Percentiles rank a stretch among this genome's conserved stretches.
Evolutionary conservation across 2,888 invertebrate genomes (phyloP).

Genomic region (Drosophila multiciliata): DNA sequence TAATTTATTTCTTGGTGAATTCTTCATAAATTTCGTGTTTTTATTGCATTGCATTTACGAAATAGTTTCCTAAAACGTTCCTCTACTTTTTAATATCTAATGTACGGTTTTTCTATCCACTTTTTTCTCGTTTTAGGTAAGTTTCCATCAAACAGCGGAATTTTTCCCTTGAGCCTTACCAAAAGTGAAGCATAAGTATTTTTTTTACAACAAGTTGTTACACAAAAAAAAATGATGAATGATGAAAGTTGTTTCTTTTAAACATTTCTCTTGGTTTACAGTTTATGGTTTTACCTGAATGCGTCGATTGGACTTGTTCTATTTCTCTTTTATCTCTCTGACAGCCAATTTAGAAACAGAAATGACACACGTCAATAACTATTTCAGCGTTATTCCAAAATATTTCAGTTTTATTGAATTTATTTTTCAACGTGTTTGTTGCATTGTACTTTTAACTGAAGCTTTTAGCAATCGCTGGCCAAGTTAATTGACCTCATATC

Average conservation of each 20-base stretch:
- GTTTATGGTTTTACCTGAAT: slow-evolving; percentile 4
- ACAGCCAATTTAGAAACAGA: slow-evolving; percentile 20
- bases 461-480: slow-evolving; percentile 4
- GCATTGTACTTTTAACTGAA: background rate
- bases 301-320: background rate
- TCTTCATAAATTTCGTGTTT: slow-evolving; percentile 76
- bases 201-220: slow-evolving; percentile 15
- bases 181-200: slow-evolving; percentile 30
- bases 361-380: slow-evolving; percentile 2
- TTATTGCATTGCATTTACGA: slow-evolving; percentile 71
- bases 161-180: background rate
- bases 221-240: background rate
- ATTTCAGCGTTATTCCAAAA: background rate
- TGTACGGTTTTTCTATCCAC: slow-evolving; percentile 47
- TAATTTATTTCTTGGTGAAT: slow-evolving; percentile 58
- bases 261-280: slow-evolving; percentile 6
- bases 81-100: slow-evolving; percentile 65
- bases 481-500: slow-evolving; percentile 19
- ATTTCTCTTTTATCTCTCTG: slow-evolving; percentile 4
- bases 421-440: background rate
- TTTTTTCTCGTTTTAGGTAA: slow-evolving; percentile 68
- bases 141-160: slow-evolving; percentile 50
- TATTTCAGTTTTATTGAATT: background rate
- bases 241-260: slow-evolving; percentile 16
- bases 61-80: slow-evolving; percentile 40